A percentile compares a stretch with the other conserved stretches of the same genome.
These are phyloP conservation scores for Rhinichthys klamathensis DNA, from an alignment of 2,113 vertebrate species.

Conservation along the genomic window DNA sequence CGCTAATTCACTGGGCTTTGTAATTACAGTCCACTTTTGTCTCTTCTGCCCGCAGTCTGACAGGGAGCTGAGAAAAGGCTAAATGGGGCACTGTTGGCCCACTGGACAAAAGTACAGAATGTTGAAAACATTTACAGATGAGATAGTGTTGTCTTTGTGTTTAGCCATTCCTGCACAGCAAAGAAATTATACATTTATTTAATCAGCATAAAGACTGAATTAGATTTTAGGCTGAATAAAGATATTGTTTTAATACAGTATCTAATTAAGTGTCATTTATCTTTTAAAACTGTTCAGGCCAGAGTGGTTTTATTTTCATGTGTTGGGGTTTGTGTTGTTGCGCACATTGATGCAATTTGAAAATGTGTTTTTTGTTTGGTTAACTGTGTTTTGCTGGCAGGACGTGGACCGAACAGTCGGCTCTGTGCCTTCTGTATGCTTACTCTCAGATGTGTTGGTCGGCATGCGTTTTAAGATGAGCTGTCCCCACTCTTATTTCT, in stretches of 20 bases:
- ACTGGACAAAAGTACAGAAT: slow-evolving; percentile 44
- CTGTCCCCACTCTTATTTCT: slow-evolving; percentile 62
- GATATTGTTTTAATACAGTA: not conserved
- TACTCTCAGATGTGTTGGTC: slow-evolving; percentile 59
- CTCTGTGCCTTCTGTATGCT: slow-evolving; percentile 64
- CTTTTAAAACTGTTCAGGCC: not conserved
- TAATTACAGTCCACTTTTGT: slow-evolving; percentile 56
- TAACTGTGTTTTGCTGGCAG: not conserved
- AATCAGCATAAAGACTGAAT: no score
- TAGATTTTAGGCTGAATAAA: not conserved
- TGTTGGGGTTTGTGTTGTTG: not conserved
- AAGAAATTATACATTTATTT: not conserved
- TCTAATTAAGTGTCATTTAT: not conserved
- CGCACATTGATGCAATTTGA: not conserved
- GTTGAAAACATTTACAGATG: slow-evolving; percentile 21
- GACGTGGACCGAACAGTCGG: not conserved
- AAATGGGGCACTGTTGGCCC: slow-evolving; percentile 8
- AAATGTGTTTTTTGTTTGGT: no score
- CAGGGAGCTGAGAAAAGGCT: slow-evolving; percentile 20
- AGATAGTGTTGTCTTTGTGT: not conserved
- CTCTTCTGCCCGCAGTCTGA: slow-evolving; percentile 11
- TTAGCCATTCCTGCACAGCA: not conserved
- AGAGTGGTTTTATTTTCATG: not conserved
- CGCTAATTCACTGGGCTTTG: slow-evolving; percentile 51
- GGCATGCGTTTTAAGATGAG: slow-evolving; percentile 71